A percentile compares a stretch with the other conserved stretches of the same genome.
Conservation (phyloP, 2,797 vertebrate species). For the Hyperoplus lanceolatus region DNA sequence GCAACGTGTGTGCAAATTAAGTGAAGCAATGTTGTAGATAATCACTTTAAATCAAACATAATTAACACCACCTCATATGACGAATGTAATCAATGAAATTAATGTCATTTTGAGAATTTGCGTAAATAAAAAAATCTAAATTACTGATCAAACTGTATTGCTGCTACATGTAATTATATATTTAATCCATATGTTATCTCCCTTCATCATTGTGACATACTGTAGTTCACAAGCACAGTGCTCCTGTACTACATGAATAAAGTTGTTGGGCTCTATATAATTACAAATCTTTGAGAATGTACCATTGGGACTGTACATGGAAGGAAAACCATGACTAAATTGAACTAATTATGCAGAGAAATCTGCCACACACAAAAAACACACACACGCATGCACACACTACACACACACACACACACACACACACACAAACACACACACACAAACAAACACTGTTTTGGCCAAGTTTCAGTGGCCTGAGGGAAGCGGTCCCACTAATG, state of each 20-base stretch:
- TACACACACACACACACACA: not conserved
- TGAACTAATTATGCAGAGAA: conserved; percentile 71
- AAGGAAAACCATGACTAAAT: conserved; percentile 60
- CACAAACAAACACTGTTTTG: conserved; percentile 32
- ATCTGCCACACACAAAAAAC: conserved; percentile 27
- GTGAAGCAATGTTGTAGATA: conserved; percentile 32
- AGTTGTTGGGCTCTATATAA: conserved; percentile 35
- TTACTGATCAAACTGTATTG: not conserved
- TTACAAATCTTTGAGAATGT: conserved; percentile 45
- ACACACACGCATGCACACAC: conserved; percentile 12
- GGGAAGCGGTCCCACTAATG: conserved; percentile 40
- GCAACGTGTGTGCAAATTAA: not conserved
- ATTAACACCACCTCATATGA: conserved; percentile 28
- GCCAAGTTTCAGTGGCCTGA: conserved; percentile 52
- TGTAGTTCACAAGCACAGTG: conserved; percentile 12
- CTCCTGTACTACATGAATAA: conserved; percentile 16
- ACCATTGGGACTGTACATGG: conserved; percentile 30
- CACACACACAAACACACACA: conserved; percentile 13
- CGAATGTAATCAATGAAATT: conserved; percentile 3
- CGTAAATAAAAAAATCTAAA: no score
- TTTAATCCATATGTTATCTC: conserved; percentile 48
- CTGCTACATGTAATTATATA: conserved; percentile 25
- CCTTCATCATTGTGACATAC: conserved; percentile 25
- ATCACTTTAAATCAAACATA: conserved; percentile 51
- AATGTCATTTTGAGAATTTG: not conserved